Percentiles rank a stretch among this genome's conserved stretches.
Conservation (phyloP, 2,797 vertebrate species). For the Odontamblyopus lacepedii region DNA sequence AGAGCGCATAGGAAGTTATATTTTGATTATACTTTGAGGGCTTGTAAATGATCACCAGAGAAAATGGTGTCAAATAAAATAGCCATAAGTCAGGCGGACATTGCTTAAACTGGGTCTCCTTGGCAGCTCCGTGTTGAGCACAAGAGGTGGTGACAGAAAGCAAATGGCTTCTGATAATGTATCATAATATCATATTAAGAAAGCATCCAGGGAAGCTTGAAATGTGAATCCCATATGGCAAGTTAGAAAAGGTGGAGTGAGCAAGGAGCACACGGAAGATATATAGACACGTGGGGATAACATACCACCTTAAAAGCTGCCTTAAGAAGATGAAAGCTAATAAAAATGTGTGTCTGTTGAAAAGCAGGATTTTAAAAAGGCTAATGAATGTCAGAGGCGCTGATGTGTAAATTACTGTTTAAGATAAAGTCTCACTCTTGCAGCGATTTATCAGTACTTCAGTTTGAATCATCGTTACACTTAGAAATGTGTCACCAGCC, state of each 20-base stretch:
- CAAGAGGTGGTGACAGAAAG: slow-evolving; percentile 66
- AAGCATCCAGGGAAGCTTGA: slow-evolving; percentile 44
- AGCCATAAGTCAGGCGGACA: slow-evolving; percentile 60
- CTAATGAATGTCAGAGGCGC: slow-evolving; percentile 24
- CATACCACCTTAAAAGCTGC: slow-evolving; percentile 42
- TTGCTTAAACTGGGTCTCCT: slow-evolving; percentile 28
- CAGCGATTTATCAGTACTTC: slow-evolving; percentile 10
- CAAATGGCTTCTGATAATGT: slow-evolving; percentile 66
- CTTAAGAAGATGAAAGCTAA: slow-evolving; percentile 46
- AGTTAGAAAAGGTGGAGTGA: slow-evolving; percentile 29
- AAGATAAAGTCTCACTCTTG: slow-evolving; percentile 14
- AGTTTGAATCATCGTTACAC: slow-evolving; percentile 4
- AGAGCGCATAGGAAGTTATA: slow-evolving; percentile 38
- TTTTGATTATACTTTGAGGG: slow-evolving; percentile 62
- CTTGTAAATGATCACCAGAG: slow-evolving; percentile 51
- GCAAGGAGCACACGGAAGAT: slow-evolving; percentile 21
- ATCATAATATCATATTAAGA: slow-evolving; percentile 71
- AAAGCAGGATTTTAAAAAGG: slow-evolving; percentile 27
- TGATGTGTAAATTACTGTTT: slow-evolving; percentile 23
- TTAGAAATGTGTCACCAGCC: slow-evolving; percentile 15
- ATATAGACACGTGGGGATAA: slow-evolving; percentile 42
- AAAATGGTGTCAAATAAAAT: slow-evolving; percentile 55
- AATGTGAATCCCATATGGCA: slow-evolving; percentile 74
- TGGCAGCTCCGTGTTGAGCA: slow-evolving; percentile 41
- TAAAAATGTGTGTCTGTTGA: slow-evolving; percentile 52